Evolutionary conservation across 1,140 invertebrate genomes (phyloP), one percentile per base, ranked within the genome.

Genomic region (Diachasmimorpha longicaudata): DNA sequence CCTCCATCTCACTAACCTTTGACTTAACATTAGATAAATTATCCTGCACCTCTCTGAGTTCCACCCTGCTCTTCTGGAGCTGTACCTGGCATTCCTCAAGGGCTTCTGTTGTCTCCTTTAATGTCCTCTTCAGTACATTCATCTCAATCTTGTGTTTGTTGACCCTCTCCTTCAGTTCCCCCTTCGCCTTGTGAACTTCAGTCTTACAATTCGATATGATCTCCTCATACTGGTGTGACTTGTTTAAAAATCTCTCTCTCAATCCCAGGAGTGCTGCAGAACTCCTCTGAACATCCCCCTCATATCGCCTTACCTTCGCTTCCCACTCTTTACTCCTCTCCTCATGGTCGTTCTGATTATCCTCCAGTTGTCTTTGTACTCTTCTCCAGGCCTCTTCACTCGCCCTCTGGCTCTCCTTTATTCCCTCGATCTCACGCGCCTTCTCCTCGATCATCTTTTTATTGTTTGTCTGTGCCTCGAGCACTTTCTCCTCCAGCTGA

Each of bases 51-150:
- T 86, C 84, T 23, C 83, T 78, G 0, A 86, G 23, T 39, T 86
- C 84, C 8, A 48, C 70, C 16, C 84, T 76, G 44, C 75, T 80
- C 44, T 85, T 88, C 63, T 86, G 85, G 4, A 87, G 72, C 37
- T 87, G 84, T 0, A 55, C 31, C 42, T 87, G 86, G 70, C 85
- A 86, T 2, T 81, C 78, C 77, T 86, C 85, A 13, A 86, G 74
- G 19, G 84, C 82, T 36, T 82, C 77, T 0, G 85, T 85, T 0
- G 82, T 82, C 25, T 86, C 85, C 69, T 81, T 85, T 10, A 87
- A 78, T 0, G 79, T 82, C 14, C 78, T 81, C 46, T 85, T 87
- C 44, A 85, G 67, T 6, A 85, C 72, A 39, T 79, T 81, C 0
- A 81, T n/a, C 72, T 86, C 86, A 21, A 86, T 85, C 73, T 83